Conservation (phyloP, 2,113 vertebrate genomes). For the Pelvicachromis taeniatus region DNA sequence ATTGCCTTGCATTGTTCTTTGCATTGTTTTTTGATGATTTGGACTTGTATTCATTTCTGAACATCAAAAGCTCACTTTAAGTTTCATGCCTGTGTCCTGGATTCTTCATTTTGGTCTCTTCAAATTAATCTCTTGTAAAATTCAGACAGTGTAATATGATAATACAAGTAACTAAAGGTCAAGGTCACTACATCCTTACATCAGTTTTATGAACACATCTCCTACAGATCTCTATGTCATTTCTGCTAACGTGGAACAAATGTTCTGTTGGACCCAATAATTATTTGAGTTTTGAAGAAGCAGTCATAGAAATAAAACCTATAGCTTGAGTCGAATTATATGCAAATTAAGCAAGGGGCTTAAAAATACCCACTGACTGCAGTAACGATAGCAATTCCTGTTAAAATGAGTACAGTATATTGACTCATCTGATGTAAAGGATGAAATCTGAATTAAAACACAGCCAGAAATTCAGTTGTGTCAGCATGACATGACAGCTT, state of each 20-base stretch:
- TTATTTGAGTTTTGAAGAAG: background rate
- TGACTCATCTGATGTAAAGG: background rate
- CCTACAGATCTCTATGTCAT: background rate
- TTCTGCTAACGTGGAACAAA: background rate
- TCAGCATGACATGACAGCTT: constrained; percentile 2
- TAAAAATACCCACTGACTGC: background rate
- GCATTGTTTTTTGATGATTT: background rate
- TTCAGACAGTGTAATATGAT: background rate
- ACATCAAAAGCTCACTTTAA: background rate
- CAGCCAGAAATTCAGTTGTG: background rate
- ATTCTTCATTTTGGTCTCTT: background rate
- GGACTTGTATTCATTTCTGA: background rate
- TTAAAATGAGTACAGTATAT: background rate
- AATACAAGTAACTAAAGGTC: background rate
- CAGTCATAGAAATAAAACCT: background rate
- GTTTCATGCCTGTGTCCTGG: background rate
- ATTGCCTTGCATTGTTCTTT: background rate
- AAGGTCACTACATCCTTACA: background rate
- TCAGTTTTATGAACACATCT: background rate
- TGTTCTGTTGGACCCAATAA: background rate
- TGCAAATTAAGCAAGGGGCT: background rate
- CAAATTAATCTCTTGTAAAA: background rate
- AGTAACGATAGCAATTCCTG: background rate
- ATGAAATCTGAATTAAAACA: background rate
- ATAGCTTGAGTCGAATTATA: background rate